These are phyloP conservation scores for Volucella inanis DNA, from an alignment of 2,888 invertebrate species.

Conservation along the genomic window DNA sequence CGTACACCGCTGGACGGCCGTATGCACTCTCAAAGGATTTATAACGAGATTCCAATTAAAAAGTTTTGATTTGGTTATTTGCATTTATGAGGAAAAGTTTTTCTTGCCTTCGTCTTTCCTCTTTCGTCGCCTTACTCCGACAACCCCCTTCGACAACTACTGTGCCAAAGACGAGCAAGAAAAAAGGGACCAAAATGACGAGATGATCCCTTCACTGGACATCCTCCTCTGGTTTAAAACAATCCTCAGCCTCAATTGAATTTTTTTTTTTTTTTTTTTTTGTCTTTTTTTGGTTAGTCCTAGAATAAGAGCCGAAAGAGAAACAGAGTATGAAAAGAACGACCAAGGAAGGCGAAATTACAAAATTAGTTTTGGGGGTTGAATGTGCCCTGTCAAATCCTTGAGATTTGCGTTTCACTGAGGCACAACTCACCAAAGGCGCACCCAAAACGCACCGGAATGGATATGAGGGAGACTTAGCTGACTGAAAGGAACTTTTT, in stretches of 20 bases:
- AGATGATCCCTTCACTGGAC: slow-evolving; percentile 57
- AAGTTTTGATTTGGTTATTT: slow-evolving; percentile 75
- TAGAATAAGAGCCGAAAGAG: background rate
- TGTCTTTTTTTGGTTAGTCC: background rate
- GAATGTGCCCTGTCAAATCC: slow-evolving; percentile 18
- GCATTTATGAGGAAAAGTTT: slow-evolving; percentile 73
- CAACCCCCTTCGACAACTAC: slow-evolving; percentile 14
- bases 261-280: slow-evolving; percentile 4
- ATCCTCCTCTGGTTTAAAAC: slow-evolving; percentile 46
- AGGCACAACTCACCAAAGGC: slow-evolving; percentile 21
- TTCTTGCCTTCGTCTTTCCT: slow-evolving; percentile 27
- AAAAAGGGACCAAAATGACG: slow-evolving; percentile 31
- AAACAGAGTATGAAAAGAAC: slow-evolving; percentile 8
- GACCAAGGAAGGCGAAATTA: slow-evolving; percentile 48
- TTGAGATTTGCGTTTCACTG: slow-evolving; percentile 42
- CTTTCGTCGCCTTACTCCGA: background rate
- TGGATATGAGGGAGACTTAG: slow-evolving; percentile 4
- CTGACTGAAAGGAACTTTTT: slow-evolving; percentile 41
- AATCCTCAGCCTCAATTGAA: slow-evolving; percentile 43
- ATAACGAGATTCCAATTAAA: slow-evolving; percentile 74
- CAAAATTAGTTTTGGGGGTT: slow-evolving; percentile 59
- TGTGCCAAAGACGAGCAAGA: background rate
- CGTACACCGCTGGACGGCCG: slow-evolving; percentile 19
- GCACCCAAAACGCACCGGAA: slow-evolving; percentile 8
- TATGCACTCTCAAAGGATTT: slow-evolving; percentile 70